Conservation (phyloP, 2,797 vertebrate species). For the Cheirogaleus major region DNA sequence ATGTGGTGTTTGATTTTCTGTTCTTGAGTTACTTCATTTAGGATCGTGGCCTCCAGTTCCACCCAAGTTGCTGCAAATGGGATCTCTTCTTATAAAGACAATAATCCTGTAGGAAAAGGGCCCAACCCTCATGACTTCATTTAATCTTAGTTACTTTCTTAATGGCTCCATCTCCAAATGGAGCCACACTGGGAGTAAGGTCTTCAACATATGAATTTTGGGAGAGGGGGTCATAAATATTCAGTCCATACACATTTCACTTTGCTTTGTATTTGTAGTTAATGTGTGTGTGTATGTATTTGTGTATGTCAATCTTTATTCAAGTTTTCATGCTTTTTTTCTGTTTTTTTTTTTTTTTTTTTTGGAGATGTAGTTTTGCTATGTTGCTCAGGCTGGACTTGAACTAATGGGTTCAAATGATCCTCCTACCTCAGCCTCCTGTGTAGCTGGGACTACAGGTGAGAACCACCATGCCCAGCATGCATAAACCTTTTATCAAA, state of each 20-base stretch:
- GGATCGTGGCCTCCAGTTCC: too few species aligned
- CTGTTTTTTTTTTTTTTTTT: background rate
- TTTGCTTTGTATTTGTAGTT: conserved; percentile 1
- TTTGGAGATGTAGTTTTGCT: background rate
- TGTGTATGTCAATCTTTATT: background rate
- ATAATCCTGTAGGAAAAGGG: background rate
- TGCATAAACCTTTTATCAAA: background rate
- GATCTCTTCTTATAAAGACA: background rate
- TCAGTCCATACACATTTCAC: background rate
- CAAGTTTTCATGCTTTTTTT: background rate
- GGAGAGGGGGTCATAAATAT: background rate
- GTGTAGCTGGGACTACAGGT: background rate
- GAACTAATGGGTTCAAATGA: background rate
- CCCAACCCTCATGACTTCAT: background rate
- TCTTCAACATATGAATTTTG: background rate
- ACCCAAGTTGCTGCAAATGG: background rate
- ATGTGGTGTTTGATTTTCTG: background rate
- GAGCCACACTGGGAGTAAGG: background rate
- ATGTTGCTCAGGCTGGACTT: too few species aligned
- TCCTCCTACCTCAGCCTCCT: background rate
- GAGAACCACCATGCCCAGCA: background rate
- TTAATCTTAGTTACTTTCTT: background rate
- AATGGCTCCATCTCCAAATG: background rate
- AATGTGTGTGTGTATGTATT: background rate
- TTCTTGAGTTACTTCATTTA: too few species aligned